Conservation (phyloP, 2,113 vertebrate genomes). For the Antechinus stuartii region DNA sequence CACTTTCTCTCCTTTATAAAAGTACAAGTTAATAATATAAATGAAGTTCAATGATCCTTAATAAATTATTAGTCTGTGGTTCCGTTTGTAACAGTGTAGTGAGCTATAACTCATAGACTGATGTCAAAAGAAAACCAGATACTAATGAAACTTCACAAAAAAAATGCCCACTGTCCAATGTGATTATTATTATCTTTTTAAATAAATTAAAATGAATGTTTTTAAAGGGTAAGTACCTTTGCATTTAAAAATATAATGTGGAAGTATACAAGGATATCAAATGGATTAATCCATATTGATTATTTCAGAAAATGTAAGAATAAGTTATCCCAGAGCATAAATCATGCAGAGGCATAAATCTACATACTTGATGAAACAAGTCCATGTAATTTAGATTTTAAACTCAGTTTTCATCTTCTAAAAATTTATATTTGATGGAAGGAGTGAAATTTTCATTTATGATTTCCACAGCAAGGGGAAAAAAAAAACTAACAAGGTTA, state of each 20-base stretch:
- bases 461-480: not conserved
- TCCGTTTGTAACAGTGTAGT: slow-evolving; percentile 52
- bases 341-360: slow-evolving; percentile 17
- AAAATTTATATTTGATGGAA: slow-evolving; percentile 43
- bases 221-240: not conserved
- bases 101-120: slow-evolving; percentile 23
- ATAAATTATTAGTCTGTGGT: slow-evolving; percentile 56
- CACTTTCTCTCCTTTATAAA: slow-evolving; percentile 57
- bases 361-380: slow-evolving; percentile 42
- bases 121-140: slow-evolving; percentile 45
- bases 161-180: slow-evolving; percentile 27
- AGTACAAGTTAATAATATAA: slow-evolving; percentile 51
- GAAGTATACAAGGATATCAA: slow-evolving; percentile 31
- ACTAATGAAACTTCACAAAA: slow-evolving; percentile 35
- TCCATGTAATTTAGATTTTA: slow-evolving; percentile 39
- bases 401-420: slow-evolving; percentile 48
- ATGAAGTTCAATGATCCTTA: slow-evolving; percentile 65
- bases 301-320: slow-evolving; percentile 44
- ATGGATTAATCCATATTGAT: slow-evolving; percentile 5
- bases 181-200: slow-evolving; percentile 33
- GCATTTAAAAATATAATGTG: slow-evolving; percentile 38
- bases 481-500: not conserved
- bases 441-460: slow-evolving; percentile 23
- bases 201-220: too few species aligned
- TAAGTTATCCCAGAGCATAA: slow-evolving; percentile 42